A percentile compares a stretch with the other conserved stretches of the same genome.
phyloP scores from a whole-genome alignment of 2,888 invertebrate species.

The Stramonita haemastoma region DNA sequence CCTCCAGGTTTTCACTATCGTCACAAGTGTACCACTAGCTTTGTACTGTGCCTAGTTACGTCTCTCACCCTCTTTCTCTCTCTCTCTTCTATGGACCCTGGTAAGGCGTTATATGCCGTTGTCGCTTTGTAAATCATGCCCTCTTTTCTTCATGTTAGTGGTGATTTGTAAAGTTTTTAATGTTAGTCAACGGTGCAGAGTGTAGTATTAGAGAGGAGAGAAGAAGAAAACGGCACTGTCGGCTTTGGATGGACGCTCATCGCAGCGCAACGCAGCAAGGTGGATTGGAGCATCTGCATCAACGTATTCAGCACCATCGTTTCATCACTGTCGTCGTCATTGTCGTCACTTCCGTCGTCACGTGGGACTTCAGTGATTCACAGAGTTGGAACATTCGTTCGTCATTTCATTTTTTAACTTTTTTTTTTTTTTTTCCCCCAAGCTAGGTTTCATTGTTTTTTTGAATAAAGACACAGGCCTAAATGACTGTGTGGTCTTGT shows the following conservation, averaged over 20 bases:
- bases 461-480: constrained; percentile 36
- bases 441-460: not conserved
- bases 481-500: constrained; percentile 33
- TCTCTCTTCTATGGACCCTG: not conserved
- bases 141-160: not conserved
- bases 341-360: not conserved
- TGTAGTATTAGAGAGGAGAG: not conserved
- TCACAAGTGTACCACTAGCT: not conserved
- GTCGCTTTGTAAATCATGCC: constrained; percentile 26
- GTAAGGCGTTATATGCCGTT: constrained; percentile 30
- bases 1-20: constrained; percentile 10
- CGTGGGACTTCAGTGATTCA: constrained; percentile 6
- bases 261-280: not conserved
- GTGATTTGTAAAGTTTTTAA: constrained; percentile 28
- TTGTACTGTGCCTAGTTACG: not conserved
- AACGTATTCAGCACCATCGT: not conserved
- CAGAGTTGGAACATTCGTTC: not conserved
- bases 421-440: not conserved
- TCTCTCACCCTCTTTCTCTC: not conserved
- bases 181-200: not conserved
- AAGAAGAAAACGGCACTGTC: not conserved
- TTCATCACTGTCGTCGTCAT: not conserved
- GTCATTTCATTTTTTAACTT: not conserved
- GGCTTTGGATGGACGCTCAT: not conserved
- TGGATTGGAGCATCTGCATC: not conserved